Evolutionary conservation across 2,888 invertebrate genomes (phyloP), one percentile per base, ranked within the genome.

Genomic region (Hypomecis punctinalis): DNA sequence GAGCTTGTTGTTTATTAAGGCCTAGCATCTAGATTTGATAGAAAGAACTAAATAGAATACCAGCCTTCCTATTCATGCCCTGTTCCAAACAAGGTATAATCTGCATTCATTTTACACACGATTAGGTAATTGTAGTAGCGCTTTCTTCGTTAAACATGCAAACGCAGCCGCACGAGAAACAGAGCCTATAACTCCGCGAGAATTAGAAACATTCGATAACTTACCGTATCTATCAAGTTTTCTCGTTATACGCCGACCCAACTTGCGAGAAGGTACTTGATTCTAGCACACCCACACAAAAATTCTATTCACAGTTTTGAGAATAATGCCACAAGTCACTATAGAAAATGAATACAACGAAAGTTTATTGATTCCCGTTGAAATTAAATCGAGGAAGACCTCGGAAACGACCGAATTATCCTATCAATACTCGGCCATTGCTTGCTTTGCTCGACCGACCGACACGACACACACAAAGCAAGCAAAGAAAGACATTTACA

Each of bases 171-270:
- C 48, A 10, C 10, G 13, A 58, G 51, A 53, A 23, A 23, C 23
- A 23, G 23, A 23, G 3, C 23, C 23, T 2, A 23, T 3, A 23
- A 53, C 40, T 53, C 8, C 33, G 59, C 42, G 56, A 53, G 23
- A 51, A 40, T 53, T 42, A 66, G 49, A 66, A 66, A 61, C 51
- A 62, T 39, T 59, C 47, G 39, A 61, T 73, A 79, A 89, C 91
- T 90, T 83, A 91, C 91, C 90, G 84, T 75, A 85, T 35, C 6
- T 11, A 81, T 79, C 84, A 83, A 82, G 83, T 83, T 78, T n/a
- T 86, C 79, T 79, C 77, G 79, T 73, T 74, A 79, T 81, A 76
- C 70, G 71, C 72, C 73, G 71, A 77, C 73, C 76, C 70, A 77
- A 70, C 73, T 76, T 65, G 33, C 73, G 70, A 74, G 74, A 69